Percentiles rank a stretch among this genome's conserved stretches.
Conservation (phyloP, 30 jellyfish, hydroid and myxozoan genomes). For the Hydractinia symbiolongicarpus region DNA sequence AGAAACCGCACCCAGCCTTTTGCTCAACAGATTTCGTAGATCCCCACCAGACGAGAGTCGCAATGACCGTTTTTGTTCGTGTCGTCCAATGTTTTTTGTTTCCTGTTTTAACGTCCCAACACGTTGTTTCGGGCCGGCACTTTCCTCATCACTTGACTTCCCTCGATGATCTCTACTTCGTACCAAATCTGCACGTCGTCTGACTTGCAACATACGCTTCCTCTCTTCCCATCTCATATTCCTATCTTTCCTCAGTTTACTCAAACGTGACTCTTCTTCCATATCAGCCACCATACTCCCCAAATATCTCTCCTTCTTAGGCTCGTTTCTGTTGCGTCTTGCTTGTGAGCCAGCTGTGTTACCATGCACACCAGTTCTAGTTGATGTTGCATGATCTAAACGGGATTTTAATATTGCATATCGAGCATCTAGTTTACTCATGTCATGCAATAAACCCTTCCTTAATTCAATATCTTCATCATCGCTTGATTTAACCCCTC, state of each 20-base stretch:
- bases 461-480: conserved; percentile 12
- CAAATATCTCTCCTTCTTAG: background rate
- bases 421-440: conserved; percentile 35
- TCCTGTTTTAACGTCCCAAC: conserved; percentile 9
- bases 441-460: conserved; percentile 18
- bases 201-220: conserved; percentile 10
- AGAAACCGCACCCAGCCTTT: background rate
- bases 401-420: conserved; percentile 32
- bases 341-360: background rate
- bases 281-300: conserved; percentile 50
- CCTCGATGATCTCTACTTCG: background rate
- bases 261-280: conserved; percentile 14
- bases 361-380: background rate
- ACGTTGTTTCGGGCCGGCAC: background rate
- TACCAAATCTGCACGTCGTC: conserved; percentile 4
- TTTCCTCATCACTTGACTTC: conserved; percentile 37
- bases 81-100: conserved; percentile 6
- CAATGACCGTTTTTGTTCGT: conserved; percentile 3
- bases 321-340: background rate
- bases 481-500: background rate
- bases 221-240: conserved; percentile 1
- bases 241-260: background rate
- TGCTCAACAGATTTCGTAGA: conserved; percentile 13
- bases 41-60: conserved; percentile 4
- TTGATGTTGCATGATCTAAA: background rate